These are phyloP conservation scores for Drosophila simulans DNA, from an alignment of 1,140 invertebrate genomes.

Conservation along the genomic window DNA sequence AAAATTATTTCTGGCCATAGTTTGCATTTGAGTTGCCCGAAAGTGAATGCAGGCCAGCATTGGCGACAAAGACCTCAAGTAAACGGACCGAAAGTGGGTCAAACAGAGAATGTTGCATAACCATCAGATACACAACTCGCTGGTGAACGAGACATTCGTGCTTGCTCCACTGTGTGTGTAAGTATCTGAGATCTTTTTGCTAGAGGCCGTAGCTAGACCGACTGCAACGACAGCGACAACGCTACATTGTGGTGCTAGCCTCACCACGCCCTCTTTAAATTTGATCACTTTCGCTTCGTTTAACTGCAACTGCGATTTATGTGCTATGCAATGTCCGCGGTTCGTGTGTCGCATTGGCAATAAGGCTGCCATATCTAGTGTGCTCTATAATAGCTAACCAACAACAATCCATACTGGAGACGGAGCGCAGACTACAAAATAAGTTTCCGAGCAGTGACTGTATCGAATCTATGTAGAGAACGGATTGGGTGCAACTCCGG, in stretches of 20 bases:
- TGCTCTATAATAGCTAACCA: constrained; percentile 1
- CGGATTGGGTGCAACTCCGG: constrained; percentile 1
- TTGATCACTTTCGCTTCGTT: constrained; percentile 80
- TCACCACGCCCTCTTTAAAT: constrained; percentile 76
- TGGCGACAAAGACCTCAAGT: constrained; percentile 60
- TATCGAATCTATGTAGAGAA: constrained; percentile 10
- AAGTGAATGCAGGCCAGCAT: constrained; percentile 65
- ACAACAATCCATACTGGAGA: constrained; percentile 4
- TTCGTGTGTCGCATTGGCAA: constrained; percentile 59
- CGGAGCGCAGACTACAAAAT: background rate
- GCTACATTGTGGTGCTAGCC: constrained; percentile 57
- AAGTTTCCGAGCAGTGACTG: constrained; percentile 10
- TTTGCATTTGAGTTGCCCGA: constrained; percentile 35
- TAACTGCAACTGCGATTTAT: constrained; percentile 34
- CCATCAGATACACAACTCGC: constrained; percentile 35
- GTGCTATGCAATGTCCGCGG: constrained; percentile 36
- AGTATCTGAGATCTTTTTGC: constrained; percentile 72
- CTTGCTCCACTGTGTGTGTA: constrained; percentile 38
- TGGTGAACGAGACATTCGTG: constrained; percentile 47
- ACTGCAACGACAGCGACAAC: constrained; percentile 32
- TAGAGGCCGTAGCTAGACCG: constrained; percentile 75
- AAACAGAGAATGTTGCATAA: constrained; percentile 81
- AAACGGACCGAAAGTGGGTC: constrained; percentile 66
- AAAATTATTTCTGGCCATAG: constrained; percentile 24
- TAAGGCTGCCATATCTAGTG: constrained; percentile 15